A percentile compares a stretch with the other conserved stretches of the same genome.
phyloP scores from a whole-genome alignment of 2,888 invertebrate species.

The Drosophila falleni region DNA sequence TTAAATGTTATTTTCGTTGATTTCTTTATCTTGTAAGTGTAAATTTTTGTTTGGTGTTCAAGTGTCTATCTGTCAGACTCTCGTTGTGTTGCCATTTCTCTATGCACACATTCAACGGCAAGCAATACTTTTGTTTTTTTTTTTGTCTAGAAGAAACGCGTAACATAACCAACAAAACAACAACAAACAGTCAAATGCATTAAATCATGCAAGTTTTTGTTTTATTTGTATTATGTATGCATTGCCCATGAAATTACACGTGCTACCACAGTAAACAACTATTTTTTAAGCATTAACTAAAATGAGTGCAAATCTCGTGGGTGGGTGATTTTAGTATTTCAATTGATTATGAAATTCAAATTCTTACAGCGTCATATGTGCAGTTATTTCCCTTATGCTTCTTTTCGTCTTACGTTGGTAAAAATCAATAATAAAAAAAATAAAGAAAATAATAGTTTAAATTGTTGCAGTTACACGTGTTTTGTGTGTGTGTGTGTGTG shows the following conservation, averaged over 20 bases:
- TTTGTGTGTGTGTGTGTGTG: conserved; percentile 13
- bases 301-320: neutral
- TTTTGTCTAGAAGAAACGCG: conserved; percentile 29
- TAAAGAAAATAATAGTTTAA: conserved; percentile 31
- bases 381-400: conserved; percentile 36
- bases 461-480: conserved; percentile 50
- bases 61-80: conserved; percentile 59
- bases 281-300: neutral
- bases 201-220: conserved; percentile 13
- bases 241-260: conserved; percentile 39
- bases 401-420: conserved; percentile 49
- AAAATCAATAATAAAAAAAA: conserved; percentile 67
- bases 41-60: conserved; percentile 57
- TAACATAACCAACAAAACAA: conserved; percentile 56
- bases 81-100: conserved; percentile 58
- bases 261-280: conserved; percentile 25
- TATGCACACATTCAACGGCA: conserved; percentile 55
- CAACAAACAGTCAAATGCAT: conserved; percentile 21
- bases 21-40: conserved; percentile 53
- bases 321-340: conserved; percentile 21
- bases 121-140: conserved; percentile 44
- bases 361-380: conserved; percentile 2
- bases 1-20: conserved; percentile 50
- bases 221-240: neutral
- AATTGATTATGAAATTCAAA: conserved; percentile 51